A percentile compares a stretch with the other conserved stretches of the same genome.
These are phyloP conservation scores for Microplitis deprimator DNA, from an alignment of 2,888 invertebrate species.

Conservation along the genomic window DNA sequence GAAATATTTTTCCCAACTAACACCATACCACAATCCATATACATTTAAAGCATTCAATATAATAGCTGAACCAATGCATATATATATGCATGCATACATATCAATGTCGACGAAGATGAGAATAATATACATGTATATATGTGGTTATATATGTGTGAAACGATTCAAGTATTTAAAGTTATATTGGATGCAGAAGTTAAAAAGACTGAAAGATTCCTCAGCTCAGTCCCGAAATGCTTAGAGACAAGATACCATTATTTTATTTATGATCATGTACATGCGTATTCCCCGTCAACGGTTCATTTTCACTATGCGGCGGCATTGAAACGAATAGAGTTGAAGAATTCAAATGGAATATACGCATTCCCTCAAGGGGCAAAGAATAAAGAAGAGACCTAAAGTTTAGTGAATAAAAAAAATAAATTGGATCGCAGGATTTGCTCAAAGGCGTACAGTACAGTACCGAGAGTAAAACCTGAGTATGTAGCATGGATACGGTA, in stretches of 20 bases:
- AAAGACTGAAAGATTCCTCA: neutral
- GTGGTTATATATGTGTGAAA: neutral
- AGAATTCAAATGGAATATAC: constrained; percentile 26
- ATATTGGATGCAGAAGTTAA: neutral
- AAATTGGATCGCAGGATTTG: constrained; percentile 20
- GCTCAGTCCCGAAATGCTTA: neutral
- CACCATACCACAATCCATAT: neutral
- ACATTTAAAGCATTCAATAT: constrained; percentile 29
- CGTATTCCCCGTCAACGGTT: constrained; percentile 19
- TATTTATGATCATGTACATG: neutral
- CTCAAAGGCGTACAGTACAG: constrained; percentile 7
- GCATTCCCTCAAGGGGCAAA: constrained; percentile 19
- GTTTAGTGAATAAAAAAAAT: neutral
- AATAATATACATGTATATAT: neutral
- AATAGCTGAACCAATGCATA: constrained; percentile 13
- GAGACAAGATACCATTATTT: neutral
- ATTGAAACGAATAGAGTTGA: neutral
- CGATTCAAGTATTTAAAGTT: neutral
- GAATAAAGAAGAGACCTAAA: constrained; percentile 4
- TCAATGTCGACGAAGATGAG: neutral
- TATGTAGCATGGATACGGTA: neutral
- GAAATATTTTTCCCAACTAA: neutral
- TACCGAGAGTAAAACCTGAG: neutral
- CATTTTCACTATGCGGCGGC: constrained; percentile 24
- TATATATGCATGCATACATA: neutral